A percentile compares a stretch with the other conserved stretches of the same genome.
These are phyloP conservation scores for Diloba caeruleocephala DNA, from an alignment of 2,888 invertebrate species.

Conservation along the genomic window DNA sequence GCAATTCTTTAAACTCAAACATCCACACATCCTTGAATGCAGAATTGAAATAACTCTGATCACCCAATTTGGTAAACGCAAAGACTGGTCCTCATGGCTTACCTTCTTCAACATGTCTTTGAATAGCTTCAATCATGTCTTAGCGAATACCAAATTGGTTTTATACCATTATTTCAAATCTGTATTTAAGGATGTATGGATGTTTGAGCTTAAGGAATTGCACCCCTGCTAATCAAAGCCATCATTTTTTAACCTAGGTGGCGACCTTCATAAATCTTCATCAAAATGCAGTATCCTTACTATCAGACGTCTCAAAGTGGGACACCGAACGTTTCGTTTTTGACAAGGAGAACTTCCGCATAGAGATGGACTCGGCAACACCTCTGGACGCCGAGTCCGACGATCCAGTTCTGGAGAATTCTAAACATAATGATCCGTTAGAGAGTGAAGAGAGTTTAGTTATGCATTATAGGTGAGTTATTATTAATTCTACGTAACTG, in stretches of 20 bases:
- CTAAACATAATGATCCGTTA: conserved; percentile 81
- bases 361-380: conserved; percentile 81
- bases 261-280: conserved; percentile 88
- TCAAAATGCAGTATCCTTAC: conserved; percentile 87
- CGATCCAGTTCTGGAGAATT: conserved; percentile 80
- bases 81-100: too few relatives aligned
- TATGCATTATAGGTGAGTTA: conserved; percentile 85
- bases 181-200: too few relatives aligned
- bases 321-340: conserved; percentile 88
- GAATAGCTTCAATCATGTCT: too few relatives aligned
- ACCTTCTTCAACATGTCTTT: too few relatives aligned
- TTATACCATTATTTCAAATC: too few relatives aligned
- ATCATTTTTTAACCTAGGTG: conserved; percentile 73
- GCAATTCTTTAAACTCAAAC: too few relatives aligned
- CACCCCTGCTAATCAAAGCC: not conserved
- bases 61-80: too few relatives aligned
- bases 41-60: too few relatives aligned
- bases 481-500: too few relatives aligned
- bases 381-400: conserved; percentile 86
- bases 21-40: too few relatives aligned
- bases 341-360: conserved; percentile 87
- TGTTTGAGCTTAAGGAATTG: too few relatives aligned
- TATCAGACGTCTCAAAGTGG: conserved; percentile 89
- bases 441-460: conserved; percentile 83
- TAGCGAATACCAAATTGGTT: too few relatives aligned